These are phyloP conservation scores for Burhinus bistriatus DNA, from an alignment of 2,113 vertebrate genomes.

Conservation along the genomic window DNA sequence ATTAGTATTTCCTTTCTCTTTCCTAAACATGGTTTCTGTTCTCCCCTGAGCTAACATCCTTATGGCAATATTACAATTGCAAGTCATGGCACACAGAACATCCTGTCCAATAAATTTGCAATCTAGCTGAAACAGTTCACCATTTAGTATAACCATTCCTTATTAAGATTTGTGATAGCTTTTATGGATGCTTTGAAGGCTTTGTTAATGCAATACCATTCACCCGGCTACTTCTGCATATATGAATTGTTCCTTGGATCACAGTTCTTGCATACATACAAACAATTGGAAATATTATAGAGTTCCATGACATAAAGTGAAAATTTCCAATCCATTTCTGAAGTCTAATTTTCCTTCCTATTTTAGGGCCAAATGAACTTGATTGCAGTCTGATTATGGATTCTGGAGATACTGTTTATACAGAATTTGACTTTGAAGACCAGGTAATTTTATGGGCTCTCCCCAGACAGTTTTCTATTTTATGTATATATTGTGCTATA, in stretches of 20 bases:
- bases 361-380: conserved; percentile 83
- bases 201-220: background rate
- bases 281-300: background rate
- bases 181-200: background rate
- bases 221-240: background rate
- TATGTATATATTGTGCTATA: background rate
- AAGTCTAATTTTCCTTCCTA: background rate
- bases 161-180: background rate
- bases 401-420: conserved; percentile 75
- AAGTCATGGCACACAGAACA: background rate
- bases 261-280: background rate
- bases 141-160: background rate
- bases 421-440: conserved; percentile 82
- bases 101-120: background rate
- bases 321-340: background rate
- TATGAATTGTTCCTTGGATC: background rate
- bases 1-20: background rate
- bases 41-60: background rate
- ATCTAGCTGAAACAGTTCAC: background rate
- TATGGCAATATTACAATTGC: background rate
- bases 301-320: background rate
- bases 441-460: conserved; percentile 77
- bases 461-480: background rate
- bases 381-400: conserved; percentile 84
- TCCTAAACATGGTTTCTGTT: background rate